Conservation (phyloP, 2,797 vertebrate genomes). For the Neosilurus hyrtlii region DNA sequence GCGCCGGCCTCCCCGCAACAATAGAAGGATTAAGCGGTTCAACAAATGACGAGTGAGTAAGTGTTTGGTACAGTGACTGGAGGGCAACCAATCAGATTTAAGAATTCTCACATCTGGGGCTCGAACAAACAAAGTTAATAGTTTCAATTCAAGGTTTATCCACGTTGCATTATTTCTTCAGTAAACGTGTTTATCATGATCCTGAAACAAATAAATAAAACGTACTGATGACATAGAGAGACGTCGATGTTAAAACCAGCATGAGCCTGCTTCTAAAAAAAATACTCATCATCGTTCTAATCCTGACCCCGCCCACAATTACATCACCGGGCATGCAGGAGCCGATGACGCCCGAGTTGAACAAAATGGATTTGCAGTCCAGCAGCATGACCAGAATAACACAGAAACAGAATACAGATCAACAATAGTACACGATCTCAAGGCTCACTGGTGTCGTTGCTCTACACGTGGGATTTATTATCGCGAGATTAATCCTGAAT, state of each 20-base stretch:
- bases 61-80: background rate
- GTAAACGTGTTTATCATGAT: no score
- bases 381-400: background rate
- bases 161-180: no score
- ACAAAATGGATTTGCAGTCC: no score
- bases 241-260: background rate
- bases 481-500: no score
- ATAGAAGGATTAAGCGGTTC: no score
- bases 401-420: background rate
- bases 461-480: background rate
- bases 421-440: background rate
- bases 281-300: background rate
- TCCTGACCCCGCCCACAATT: background rate
- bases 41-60: no score
- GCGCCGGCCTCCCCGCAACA: no score
- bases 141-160: no score
- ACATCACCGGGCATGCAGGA: background rate
- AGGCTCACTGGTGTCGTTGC: background rate
- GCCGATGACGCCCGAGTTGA: background rate
- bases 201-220: no score
- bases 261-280: background rate
- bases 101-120: background rate
- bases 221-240: no score
- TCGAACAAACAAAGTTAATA: no score
- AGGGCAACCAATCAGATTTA: background rate